Conservation (phyloP, 2,113 vertebrate genomes). For the Cathartes aura region DNA sequence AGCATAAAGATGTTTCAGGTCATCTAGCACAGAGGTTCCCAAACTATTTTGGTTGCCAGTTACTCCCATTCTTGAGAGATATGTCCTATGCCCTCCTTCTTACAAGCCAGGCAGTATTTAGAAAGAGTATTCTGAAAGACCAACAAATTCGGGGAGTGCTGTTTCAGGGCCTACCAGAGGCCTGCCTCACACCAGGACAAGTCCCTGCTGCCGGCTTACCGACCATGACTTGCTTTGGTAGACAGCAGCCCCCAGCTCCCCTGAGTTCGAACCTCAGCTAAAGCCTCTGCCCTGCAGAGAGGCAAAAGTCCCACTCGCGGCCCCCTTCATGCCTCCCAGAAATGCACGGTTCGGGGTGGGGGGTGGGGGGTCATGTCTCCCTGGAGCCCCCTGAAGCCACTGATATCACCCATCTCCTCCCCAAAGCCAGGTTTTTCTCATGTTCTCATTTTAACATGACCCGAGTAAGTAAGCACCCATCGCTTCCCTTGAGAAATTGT, state of each 20-base stretch:
- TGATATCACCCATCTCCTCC: neutral
- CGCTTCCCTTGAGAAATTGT: neutral
- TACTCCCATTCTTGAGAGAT: neutral
- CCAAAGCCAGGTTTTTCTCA: neutral
- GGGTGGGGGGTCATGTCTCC: neutral
- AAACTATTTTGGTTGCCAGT: neutral
- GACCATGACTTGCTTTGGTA: neutral
- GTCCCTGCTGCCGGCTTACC: rapidly evolving
- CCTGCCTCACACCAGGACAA: neutral
- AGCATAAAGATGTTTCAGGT: neutral
- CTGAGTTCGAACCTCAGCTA: neutral
- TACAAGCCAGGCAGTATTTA: neutral
- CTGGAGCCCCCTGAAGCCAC: neutral
- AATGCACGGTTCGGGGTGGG: neutral
- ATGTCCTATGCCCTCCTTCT: neutral
- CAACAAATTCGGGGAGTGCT: neutral
- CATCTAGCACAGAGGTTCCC: neutral
- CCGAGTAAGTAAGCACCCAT: rapidly evolving
- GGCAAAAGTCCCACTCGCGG: neutral
- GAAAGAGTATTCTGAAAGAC: neutral
- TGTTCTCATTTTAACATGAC: neutral
- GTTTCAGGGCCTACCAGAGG: neutral
- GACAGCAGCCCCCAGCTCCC: neutral
- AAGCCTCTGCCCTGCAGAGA: neutral
- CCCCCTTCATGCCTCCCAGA: neutral